phyloP scores from a whole-genome alignment of 2,888 invertebrate genomes.

The Arctia plantaginis region DNA sequence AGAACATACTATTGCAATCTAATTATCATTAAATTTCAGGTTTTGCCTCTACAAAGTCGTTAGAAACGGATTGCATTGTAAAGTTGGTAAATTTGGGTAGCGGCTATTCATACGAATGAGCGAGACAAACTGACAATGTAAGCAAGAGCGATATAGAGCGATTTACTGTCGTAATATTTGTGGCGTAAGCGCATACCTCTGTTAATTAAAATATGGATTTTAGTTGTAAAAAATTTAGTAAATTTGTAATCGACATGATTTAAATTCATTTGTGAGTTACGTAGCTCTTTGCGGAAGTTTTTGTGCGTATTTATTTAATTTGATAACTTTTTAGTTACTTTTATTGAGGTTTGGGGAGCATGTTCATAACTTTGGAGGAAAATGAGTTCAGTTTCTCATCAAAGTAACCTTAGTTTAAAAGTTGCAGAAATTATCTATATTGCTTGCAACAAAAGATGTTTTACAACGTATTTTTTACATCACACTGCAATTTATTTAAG shows the following conservation, averaged over 20 bases:
- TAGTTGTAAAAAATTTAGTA: constrained; percentile 46
- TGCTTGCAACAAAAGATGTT: not conserved
- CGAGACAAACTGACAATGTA: constrained; percentile 52
- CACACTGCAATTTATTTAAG: not conserved
- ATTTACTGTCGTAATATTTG: constrained; percentile 66
- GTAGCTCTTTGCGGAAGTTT: constrained; percentile 5
- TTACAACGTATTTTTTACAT: not conserved
- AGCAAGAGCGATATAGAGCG: constrained; percentile 36
- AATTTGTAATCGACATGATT: constrained; percentile 40
- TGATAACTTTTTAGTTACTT: not conserved
- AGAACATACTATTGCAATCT: constrained; percentile 78
- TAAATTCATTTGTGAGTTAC: constrained; percentile 21
- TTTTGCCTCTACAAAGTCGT: constrained; percentile 79
- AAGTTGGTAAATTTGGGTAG: constrained; percentile 67
- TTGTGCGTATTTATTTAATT: not conserved
- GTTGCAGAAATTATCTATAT: not conserved
- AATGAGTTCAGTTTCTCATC: not conserved
- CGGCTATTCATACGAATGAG: constrained; percentile 59
- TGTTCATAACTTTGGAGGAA: not conserved
- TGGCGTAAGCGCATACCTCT: constrained; percentile 67
- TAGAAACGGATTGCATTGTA: constrained; percentile 75
- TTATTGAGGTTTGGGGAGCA: not conserved
- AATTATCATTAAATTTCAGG: constrained; percentile 85
- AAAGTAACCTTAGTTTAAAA: not conserved
- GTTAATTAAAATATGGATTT: constrained; percentile 62